Evolutionary conservation across 2,797 vertebrate genomes (phyloP).

Genomic region (Centroberyx gerrardi): DNA sequence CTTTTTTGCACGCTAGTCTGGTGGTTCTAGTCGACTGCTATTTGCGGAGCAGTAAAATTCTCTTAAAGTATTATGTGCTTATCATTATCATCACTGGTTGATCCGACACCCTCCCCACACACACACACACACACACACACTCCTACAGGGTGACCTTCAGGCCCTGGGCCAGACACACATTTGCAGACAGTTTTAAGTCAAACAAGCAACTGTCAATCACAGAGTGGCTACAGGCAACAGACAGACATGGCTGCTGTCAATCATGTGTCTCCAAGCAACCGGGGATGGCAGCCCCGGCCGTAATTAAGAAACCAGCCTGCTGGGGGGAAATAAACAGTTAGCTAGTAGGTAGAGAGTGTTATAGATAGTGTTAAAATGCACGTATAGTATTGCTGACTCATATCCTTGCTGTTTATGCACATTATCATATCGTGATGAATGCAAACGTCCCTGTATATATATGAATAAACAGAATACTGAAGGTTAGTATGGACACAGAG

Average conservation of each 20-base stretch:
- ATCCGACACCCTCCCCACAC: too few species aligned
- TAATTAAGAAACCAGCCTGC: constrained; percentile 47
- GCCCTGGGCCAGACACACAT: constrained; percentile 22
- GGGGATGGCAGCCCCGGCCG: constrained; percentile 19
- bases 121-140: constrained; percentile 19
- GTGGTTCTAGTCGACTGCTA: constrained; percentile 24
- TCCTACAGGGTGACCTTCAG: constrained; percentile 61
- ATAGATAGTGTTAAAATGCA: too few species aligned
- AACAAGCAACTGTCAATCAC: constrained; percentile 61
- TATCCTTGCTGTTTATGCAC: too few species aligned
- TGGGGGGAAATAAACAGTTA: constrained; percentile 24
- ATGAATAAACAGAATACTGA: too few species aligned
- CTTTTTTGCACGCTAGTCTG: constrained; percentile 41
- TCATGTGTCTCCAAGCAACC: constrained; percentile 43
- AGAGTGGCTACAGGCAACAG: constrained; percentile 28
- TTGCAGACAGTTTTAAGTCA: constrained; percentile 32
- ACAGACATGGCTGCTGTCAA: constrained; percentile 40
- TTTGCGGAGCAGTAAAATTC: constrained; percentile 38
- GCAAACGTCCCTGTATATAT: too few species aligned
- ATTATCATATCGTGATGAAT: too few species aligned
- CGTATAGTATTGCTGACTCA: too few species aligned
- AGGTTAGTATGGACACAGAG: too few species aligned
- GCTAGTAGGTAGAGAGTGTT: constrained; percentile 16
- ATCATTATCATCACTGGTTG: constrained; percentile 11
- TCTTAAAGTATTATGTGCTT: constrained; percentile 8